Conservation (phyloP, 2,113 vertebrate genomes). For the Melanerpes aurifrons region DNA sequence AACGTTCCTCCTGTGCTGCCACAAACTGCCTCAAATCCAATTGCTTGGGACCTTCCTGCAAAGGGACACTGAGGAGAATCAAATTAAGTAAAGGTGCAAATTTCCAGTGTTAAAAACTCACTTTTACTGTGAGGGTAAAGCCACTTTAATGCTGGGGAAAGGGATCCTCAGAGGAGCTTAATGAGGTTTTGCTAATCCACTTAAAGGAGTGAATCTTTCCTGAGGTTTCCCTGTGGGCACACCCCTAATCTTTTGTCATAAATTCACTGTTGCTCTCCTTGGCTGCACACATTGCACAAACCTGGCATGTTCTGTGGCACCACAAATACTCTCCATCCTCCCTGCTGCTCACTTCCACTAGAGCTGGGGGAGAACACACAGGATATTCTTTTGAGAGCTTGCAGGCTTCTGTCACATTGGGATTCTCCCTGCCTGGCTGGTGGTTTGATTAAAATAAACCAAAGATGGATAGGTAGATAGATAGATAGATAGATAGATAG, state of each 20-base stretch:
- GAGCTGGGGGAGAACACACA: background rate
- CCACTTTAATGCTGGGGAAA: background rate
- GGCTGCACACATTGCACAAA: background rate
- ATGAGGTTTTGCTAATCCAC: constrained; percentile 46
- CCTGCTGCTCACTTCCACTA: background rate
- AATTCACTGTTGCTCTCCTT: constrained; percentile 17
- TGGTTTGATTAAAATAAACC: background rate
- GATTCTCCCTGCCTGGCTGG: background rate
- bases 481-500: no score
- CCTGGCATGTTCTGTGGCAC: background rate
- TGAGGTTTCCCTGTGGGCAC: background rate
- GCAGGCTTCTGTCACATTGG: background rate
- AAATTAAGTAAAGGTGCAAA: background rate
- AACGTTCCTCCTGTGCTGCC: background rate
- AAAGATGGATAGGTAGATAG: no score
- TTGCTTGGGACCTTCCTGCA: background rate
- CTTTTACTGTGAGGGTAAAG: background rate
- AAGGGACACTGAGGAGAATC: background rate
- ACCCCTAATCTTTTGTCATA: background rate
- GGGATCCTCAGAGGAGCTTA: background rate
- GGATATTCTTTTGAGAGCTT: background rate
- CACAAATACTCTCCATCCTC: background rate
- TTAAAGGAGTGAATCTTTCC: constrained; percentile 9
- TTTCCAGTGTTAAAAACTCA: background rate
- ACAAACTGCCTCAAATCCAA: background rate